phyloP scores from a whole-genome alignment of 2,888 invertebrate genomes.

The Criorhina ranunculi region DNA sequence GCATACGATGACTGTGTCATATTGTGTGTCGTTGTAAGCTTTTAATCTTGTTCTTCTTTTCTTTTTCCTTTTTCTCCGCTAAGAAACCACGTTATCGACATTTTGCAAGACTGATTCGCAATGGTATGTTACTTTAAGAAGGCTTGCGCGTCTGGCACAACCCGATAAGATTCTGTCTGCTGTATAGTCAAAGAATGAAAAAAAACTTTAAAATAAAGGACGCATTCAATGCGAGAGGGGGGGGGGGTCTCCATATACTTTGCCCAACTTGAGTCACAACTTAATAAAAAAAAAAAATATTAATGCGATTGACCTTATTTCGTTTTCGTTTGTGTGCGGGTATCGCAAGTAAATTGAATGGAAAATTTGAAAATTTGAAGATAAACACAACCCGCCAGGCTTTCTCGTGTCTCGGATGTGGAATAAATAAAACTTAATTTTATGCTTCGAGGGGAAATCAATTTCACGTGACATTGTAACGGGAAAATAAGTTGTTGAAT shows the following conservation, averaged over 20 bases:
- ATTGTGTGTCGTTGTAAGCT: not conserved
- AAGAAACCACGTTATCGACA: slow-evolving; percentile 62
- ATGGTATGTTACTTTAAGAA: slow-evolving; percentile 1
- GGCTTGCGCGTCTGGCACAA: slow-evolving; percentile 38
- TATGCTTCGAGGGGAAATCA: too few relatives aligned
- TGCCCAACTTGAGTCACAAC: not conserved
- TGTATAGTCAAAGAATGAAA: slow-evolving; percentile 1
- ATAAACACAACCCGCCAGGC: slow-evolving; percentile 11
- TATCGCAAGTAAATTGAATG: slow-evolving; percentile 43
- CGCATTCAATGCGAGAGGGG: not conserved
- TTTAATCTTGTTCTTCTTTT: too few relatives aligned
- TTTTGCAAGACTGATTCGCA: slow-evolving; percentile 64
- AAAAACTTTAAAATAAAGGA: not conserved
- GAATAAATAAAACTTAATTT: too few relatives aligned
- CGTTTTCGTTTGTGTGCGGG: not conserved
- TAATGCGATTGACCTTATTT: slow-evolving; percentile 45
- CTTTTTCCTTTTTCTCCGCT: too few relatives aligned
- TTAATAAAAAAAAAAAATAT: slow-evolving; percentile 9
- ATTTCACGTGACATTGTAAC: too few relatives aligned
- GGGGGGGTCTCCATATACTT: not conserved
- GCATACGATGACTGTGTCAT: not conserved
- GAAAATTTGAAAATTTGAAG: slow-evolving; percentile 40
- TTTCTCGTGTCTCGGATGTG: not conserved
- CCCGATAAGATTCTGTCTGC: slow-evolving; percentile 54
- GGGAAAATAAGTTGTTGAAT: too few relatives aligned